phyloP scores from a whole-genome alignment of 2,113 vertebrate genomes.

The Strigops habroptila region DNA sequence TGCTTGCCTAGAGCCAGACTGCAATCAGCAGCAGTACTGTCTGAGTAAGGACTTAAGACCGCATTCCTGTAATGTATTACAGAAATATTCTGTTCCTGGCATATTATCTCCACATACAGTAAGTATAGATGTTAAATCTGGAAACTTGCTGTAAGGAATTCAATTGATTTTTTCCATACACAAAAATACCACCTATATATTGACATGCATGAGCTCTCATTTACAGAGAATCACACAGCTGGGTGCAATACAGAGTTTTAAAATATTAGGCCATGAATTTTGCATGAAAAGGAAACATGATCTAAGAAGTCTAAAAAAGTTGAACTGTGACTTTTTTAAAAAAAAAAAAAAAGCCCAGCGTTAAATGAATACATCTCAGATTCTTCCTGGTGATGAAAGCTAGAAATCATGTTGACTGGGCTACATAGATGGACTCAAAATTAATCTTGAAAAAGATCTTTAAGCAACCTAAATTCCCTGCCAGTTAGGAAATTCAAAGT shows the following conservation, averaged over 20 bases:
- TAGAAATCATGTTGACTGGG: background rate
- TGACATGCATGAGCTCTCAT: background rate
- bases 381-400: background rate
- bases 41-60: background rate
- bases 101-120: background rate
- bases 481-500: background rate
- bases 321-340: background rate
- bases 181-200: background rate
- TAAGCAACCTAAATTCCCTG: background rate
- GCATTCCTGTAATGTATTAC: background rate
- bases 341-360: background rate
- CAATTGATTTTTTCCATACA: background rate
- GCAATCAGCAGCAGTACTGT: background rate
- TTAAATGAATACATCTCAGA: background rate
- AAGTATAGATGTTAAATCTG: background rate
- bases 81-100: background rate
- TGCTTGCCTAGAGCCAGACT: background rate
- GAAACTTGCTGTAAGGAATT: background rate
- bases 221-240: background rate
- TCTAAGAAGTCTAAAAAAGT: background rate
- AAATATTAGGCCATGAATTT: background rate
- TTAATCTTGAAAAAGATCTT: background rate
- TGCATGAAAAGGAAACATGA: background rate
- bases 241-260: background rate
- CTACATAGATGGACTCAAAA: background rate